Conservation (phyloP, 2,797 vertebrate species). For the Halcyon chelicuti region DNA sequence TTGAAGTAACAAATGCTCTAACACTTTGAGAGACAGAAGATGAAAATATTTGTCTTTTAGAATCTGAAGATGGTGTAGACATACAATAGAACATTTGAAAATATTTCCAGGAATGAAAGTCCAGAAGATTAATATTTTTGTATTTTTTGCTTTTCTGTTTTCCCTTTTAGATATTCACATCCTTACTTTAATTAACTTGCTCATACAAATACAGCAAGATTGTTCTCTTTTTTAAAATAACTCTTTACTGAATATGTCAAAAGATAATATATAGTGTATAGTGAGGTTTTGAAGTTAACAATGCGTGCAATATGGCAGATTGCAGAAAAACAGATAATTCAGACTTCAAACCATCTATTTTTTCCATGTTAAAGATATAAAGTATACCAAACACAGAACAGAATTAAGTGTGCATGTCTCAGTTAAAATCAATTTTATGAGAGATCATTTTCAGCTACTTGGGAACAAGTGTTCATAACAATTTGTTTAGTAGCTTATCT, state of each 20-base stretch:
- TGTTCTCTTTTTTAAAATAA: slow-evolving; percentile 76
- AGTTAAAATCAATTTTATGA: slow-evolving; percentile 59
- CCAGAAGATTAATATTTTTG: not conserved
- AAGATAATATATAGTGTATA: slow-evolving; percentile 81
- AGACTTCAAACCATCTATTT: slow-evolving; percentile 70
- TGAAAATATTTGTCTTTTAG: not conserved
- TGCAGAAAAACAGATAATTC: slow-evolving; percentile 68
- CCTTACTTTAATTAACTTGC: slow-evolving; percentile 46
- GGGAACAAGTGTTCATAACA: not conserved
- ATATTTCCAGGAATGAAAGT: not conserved
- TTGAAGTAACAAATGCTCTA: not conserved
- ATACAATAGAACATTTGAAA: not conserved
- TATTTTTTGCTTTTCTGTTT: not conserved
- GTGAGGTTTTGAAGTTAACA: slow-evolving; percentile 77
- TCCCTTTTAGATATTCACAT: not conserved
- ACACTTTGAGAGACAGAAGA: not conserved
- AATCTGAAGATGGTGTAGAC: not conserved
- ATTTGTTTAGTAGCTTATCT: slow-evolving; percentile 13
- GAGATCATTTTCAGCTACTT: slow-evolving; percentile 32
- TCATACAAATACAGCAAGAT: slow-evolving; percentile 74
- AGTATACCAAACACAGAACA: slow-evolving; percentile 68
- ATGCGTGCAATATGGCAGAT: slow-evolving; percentile 75
- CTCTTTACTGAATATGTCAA: slow-evolving; percentile 82
- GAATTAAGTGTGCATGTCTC: slow-evolving; percentile 69
- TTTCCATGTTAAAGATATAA: slow-evolving; percentile 65